Conservation (phyloP, 2,888 invertebrate genomes). For the Meloe dianella region DNA sequence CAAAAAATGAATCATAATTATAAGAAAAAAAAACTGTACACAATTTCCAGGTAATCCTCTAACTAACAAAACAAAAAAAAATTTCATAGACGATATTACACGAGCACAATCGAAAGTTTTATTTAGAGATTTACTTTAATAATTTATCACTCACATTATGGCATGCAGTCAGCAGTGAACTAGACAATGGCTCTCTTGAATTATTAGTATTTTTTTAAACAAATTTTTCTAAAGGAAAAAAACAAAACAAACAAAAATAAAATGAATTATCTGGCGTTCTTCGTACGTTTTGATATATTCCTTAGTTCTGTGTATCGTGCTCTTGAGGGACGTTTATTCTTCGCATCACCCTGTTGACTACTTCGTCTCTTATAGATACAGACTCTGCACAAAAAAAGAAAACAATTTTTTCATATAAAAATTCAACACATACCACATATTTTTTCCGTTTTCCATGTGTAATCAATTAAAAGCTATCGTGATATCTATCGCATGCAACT, state of each 20-base stretch:
- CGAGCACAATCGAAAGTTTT: conserved; percentile 22
- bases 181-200: not conserved
- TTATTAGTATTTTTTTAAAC: not conserved
- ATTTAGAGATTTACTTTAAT: conserved; percentile 1
- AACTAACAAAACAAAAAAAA: not conserved
- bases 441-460: not conserved
- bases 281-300: conserved; percentile 44
- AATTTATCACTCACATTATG: conserved; percentile 23
- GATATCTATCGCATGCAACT: not conserved
- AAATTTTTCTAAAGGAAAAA: not conserved
- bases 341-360: conserved; percentile 43
- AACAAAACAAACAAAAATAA: not conserved
- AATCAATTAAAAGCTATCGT: conserved; percentile 10
- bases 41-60: not conserved
- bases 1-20: not conserved
- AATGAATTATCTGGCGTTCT: conserved; percentile 43
- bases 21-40: not conserved
- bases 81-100: conserved; percentile 21
- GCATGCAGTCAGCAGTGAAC: conserved; percentile 6
- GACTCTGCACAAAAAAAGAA: conserved; percentile 48
- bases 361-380: conserved; percentile 54
- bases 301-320: conserved; percentile 54
- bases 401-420: conserved; percentile 1
- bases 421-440: conserved; percentile 17
- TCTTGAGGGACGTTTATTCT: conserved; percentile 47